Percentiles rank a stretch among this genome's conserved stretches.
Conservation (phyloP, 2,797 vertebrate species). For the Enteromius unitaeniatus region DNA sequence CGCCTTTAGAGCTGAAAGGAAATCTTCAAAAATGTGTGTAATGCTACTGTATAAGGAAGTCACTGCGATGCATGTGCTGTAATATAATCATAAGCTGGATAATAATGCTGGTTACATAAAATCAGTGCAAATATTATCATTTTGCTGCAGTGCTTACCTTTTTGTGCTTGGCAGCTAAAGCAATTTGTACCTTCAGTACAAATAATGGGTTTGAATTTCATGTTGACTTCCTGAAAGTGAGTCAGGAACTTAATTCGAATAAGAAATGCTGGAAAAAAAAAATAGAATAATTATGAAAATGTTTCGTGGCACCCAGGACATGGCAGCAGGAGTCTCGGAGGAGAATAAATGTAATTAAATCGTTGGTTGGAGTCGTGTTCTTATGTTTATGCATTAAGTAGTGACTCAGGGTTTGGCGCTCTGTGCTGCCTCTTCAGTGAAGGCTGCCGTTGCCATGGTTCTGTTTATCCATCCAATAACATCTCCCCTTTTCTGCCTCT, state of each 20-base stretch:
- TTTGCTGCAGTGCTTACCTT: not conserved
- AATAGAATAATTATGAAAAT: not conserved
- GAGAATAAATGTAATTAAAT: not conserved
- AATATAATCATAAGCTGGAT: not conserved
- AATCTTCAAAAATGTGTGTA: not conserved
- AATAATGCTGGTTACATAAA: not conserved
- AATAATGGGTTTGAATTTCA: not conserved
- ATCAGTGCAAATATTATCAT: not conserved
- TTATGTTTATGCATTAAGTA: conserved; percentile 31
- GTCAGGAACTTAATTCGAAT: not conserved
- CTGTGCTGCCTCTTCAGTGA: conserved; percentile 9
- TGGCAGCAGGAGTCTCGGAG: not conserved
- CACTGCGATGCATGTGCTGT: not conserved
- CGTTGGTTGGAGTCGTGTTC: conserved; percentile 13
- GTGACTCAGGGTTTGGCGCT: conserved; percentile 41
- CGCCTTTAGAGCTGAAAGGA: conserved; percentile 4
- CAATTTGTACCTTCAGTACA: not conserved
- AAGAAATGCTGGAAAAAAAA: not conserved
- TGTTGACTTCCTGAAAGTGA: not conserved
- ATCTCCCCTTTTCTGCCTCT: conserved; percentile 60
- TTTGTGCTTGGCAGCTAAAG: not conserved
- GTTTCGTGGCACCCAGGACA: not conserved
- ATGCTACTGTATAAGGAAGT: not conserved
- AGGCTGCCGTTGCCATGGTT: conserved; percentile 74
- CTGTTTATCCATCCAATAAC: conserved; percentile 63